These are phyloP conservation scores for Chinchilla lanigera DNA, from an alignment of 2,113 vertebrate species.

Conservation along the genomic window DNA sequence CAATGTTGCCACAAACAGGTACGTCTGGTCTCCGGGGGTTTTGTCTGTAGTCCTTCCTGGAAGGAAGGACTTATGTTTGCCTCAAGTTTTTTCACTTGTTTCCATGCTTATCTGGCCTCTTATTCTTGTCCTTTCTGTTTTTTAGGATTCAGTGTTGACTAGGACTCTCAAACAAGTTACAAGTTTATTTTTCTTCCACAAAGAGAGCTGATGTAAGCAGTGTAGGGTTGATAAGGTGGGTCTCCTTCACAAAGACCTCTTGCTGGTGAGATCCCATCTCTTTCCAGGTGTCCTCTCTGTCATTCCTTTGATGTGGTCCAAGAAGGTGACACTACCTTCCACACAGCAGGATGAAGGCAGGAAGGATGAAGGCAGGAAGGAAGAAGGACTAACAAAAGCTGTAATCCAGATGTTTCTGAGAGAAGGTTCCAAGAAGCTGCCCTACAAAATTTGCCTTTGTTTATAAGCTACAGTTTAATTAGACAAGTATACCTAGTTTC, in stretches of 20 bases:
- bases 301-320: background rate
- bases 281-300: background rate
- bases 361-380: background rate
- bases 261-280: background rate
- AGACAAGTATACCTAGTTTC: background rate
- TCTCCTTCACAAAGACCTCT: background rate
- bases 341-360: background rate
- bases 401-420: background rate
- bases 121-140: background rate
- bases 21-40: background rate
- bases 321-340: background rate
- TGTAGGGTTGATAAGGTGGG: background rate
- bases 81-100: background rate
- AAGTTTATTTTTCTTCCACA: background rate
- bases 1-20: background rate
- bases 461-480: background rate
- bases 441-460: background rate
- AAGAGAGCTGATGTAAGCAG: background rate
- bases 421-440: background rate
- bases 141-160: background rate
- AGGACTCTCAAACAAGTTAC: background rate
- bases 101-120: background rate
- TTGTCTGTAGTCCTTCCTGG: background rate
- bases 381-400: background rate
- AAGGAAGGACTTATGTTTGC: background rate